Evolutionary conservation across 2,888 invertebrate species (phyloP).

Genomic region (Eretmocerus hayati): DNA sequence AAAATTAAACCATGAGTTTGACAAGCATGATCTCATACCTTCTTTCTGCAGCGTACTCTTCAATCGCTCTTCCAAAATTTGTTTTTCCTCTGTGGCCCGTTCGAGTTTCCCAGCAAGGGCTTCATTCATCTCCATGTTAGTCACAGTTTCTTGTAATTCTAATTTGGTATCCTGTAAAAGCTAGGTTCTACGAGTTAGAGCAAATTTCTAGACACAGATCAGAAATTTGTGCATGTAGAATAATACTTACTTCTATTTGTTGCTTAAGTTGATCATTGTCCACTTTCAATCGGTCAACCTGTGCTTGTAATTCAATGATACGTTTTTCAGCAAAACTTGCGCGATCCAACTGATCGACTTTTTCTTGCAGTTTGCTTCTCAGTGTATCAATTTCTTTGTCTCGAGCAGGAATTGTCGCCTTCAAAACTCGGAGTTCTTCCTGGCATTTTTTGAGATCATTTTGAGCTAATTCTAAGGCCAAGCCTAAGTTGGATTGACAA

Average conservation of each 20-base stretch:
- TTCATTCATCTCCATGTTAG: conserved; percentile 39
- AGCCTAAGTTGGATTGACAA: conserved; percentile 39
- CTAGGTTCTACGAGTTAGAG: no score
- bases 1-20: no score
- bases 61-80: conserved; percentile 42
- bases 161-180: conserved; percentile 37
- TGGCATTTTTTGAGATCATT: conserved; percentile 43
- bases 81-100: conserved; percentile 39
- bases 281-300: conserved; percentile 46
- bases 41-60: conserved; percentile 42
- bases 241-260: conserved; percentile 36
- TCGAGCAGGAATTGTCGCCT: conserved; percentile 41
- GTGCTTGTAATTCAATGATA: conserved; percentile 44
- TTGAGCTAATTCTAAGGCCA: conserved; percentile 41
- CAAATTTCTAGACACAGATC: no score
- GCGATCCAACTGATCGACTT: conserved; percentile 48
- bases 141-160: conserved; percentile 40
- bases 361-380: conserved; percentile 50
- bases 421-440: conserved; percentile 40
- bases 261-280: conserved; percentile 49
- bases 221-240: no score
- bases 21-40: no score
- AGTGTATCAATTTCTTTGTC: conserved; percentile 49
- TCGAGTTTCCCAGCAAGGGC: conserved; percentile 37
- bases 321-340: conserved; percentile 49